phyloP scores from a whole-genome alignment of 2,888 invertebrate genomes.

The Chalcis sispes region DNA sequence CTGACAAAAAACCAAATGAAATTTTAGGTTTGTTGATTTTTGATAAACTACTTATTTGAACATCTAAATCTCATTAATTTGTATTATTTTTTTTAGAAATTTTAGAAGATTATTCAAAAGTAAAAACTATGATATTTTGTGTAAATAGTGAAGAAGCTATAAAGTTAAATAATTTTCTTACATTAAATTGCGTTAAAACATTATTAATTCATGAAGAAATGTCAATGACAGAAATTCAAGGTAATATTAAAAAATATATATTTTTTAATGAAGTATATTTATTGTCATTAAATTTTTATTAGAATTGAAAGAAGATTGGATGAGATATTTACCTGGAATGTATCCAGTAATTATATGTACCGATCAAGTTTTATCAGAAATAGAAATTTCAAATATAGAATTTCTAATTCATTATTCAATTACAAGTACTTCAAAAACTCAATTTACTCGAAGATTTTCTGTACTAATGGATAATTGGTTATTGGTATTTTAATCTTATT shows the following conservation, averaged over 20 bases:
- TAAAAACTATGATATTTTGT: slow-evolving; percentile 82
- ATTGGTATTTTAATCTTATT: slow-evolving; percentile 59
- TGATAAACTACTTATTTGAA: slow-evolving; percentile 2
- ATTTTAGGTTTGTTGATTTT: slow-evolving; percentile 70
- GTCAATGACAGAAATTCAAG: slow-evolving; percentile 62
- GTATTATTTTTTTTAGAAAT: slow-evolving; percentile 71
- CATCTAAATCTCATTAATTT: no score
- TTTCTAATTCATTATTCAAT: slow-evolving; percentile 85
- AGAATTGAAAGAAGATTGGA: slow-evolving; percentile 75
- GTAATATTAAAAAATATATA: slow-evolving; percentile 44
- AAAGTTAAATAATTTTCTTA: slow-evolving; percentile 77
- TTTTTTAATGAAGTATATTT: neutral
- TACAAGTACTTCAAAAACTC: slow-evolving; percentile 80
- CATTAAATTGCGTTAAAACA: slow-evolving; percentile 62
- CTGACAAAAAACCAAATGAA: slow-evolving; percentile 77
- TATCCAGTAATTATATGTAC: slow-evolving; percentile 82
- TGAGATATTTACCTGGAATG: slow-evolving; percentile 74
- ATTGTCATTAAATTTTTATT: no score
- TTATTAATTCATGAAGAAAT: slow-evolving; percentile 69
- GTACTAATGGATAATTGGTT: slow-evolving; percentile 81
- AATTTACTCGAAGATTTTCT: slow-evolving; percentile 84
- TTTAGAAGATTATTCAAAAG: slow-evolving; percentile 71
- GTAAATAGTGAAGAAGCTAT: slow-evolving; percentile 75
- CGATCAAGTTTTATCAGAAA: slow-evolving; percentile 81
- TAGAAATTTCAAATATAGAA: slow-evolving; percentile 82